A percentile compares a stretch with the other conserved stretches of the same genome.
These are phyloP conservation scores for Heterodera carotae DNA, from an alignment of 1,140 invertebrate species.

Conservation along the genomic window DNA sequence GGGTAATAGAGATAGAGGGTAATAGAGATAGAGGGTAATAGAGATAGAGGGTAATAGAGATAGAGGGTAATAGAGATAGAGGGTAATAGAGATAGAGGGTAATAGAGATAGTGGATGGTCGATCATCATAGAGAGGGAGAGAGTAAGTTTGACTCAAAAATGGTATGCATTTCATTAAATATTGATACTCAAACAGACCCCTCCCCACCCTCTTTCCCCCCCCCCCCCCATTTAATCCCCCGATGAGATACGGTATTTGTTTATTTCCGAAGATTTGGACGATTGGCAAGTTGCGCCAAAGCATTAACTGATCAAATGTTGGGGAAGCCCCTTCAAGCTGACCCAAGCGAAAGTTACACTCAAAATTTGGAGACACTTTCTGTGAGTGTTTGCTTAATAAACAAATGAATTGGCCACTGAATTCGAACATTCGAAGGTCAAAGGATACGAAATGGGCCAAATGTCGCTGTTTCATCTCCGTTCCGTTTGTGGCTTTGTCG, in stretches of 20 bases:
- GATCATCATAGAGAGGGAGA: no score
- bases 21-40: no score
- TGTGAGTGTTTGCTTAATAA: neutral
- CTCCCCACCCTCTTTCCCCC: no score
- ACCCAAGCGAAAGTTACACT: neutral
- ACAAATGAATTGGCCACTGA: neutral
- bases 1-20: no score
- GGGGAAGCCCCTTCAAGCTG: neutral
- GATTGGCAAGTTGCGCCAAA: slow-evolving; percentile 29
- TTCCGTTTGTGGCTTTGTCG: slow-evolving; percentile 39
- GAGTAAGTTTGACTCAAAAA: no score
- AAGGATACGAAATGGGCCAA: slow-evolving; percentile 41
- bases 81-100: no score
- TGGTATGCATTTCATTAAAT: no score
- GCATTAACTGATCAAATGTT: neutral
- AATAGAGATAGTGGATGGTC: no score
- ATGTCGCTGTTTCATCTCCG: slow-evolving; percentile 49
- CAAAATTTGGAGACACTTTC: slow-evolving; percentile 11
- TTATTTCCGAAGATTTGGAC: slow-evolving; percentile 20
- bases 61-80: no score
- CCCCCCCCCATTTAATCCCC: no score
- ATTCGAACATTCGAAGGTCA: neutral
- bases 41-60: no score
- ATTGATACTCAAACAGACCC: no score
- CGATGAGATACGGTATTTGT: neutral